Evolutionary conservation across 2,797 vertebrate species (phyloP).

Genomic region (Siniperca undulata): DNA sequence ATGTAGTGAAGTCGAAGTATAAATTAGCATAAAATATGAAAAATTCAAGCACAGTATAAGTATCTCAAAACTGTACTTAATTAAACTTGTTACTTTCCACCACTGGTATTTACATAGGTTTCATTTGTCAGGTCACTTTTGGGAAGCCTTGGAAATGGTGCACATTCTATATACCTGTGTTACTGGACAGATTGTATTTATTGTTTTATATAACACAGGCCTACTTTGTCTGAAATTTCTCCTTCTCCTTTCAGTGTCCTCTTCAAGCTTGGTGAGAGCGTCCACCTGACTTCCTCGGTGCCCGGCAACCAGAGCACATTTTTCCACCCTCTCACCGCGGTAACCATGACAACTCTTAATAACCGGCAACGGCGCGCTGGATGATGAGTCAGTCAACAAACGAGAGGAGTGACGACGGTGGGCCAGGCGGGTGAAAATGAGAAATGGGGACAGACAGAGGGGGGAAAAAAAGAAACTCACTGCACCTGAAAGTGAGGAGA

Average conservation of each 20-base stretch:
- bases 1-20: neutral
- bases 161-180: slow-evolving; percentile 19
- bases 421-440: slow-evolving; percentile 54
- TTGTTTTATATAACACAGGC: slow-evolving; percentile 54
- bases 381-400: slow-evolving; percentile 84
- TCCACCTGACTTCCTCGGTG: slow-evolving; percentile 86
- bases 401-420: slow-evolving; percentile 56
- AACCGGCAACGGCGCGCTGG: slow-evolving; percentile 77
- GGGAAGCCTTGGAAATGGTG: slow-evolving; percentile 16
- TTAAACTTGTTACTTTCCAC: neutral
- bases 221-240: slow-evolving; percentile 58
- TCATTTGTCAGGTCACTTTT: slow-evolving; percentile 36
- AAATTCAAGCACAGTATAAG: neutral
- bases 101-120: slow-evolving; percentile 17
- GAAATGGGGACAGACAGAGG: slow-evolving; percentile 48
- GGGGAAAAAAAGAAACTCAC: slow-evolving; percentile 10
- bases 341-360: slow-evolving; percentile 83
- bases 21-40: neutral
- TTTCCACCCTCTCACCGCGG: slow-evolving; percentile 84
- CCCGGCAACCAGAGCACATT: slow-evolving; percentile 88
- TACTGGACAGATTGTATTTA: slow-evolving; percentile 57
- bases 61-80: neutral
- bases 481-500: slow-evolving; percentile 57
- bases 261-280: slow-evolving; percentile 97
- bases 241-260: slow-evolving; percentile 90